phyloP scores from a whole-genome alignment of 2,113 vertebrate species.

The Pluvianellus socialis region DNA sequence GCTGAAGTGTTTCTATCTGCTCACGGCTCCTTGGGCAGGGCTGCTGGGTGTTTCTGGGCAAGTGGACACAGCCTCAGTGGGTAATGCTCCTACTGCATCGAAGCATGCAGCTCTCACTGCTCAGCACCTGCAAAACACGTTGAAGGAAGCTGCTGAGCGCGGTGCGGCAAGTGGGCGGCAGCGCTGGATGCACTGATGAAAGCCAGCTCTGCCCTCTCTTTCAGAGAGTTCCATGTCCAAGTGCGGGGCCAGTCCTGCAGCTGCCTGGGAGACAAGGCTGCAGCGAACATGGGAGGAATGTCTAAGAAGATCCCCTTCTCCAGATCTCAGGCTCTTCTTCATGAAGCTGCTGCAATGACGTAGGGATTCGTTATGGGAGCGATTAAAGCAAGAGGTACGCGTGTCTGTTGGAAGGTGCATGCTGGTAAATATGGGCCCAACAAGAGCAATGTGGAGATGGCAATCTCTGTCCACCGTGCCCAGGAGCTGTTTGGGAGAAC shows the following conservation, averaged over 20 bases:
- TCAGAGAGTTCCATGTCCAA: background rate
- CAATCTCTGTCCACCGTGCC: background rate
- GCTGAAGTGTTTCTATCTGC: background rate
- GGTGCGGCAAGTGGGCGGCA: fast-evolving
- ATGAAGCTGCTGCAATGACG: background rate
- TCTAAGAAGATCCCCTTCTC: background rate
- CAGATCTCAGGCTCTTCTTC: background rate
- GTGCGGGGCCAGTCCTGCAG: background rate
- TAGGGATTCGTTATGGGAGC: background rate
- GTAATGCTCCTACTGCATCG: background rate
- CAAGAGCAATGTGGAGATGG: background rate
- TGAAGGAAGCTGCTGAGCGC: background rate
- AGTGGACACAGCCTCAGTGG: background rate
- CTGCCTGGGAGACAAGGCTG: fast-evolving
- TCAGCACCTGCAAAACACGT: background rate
- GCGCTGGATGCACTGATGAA: background rate
- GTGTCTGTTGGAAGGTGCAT: fast-evolving
- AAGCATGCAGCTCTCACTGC: background rate
- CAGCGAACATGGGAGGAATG: background rate
- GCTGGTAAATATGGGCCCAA: background rate
- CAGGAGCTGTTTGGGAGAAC: background rate
- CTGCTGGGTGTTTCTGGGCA: background rate
- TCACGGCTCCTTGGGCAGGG: background rate
- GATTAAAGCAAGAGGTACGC: background rate
- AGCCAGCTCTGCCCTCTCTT: background rate